Conservation (phyloP, 1,140 invertebrate genomes). For the Diorhabda elongata region DNA sequence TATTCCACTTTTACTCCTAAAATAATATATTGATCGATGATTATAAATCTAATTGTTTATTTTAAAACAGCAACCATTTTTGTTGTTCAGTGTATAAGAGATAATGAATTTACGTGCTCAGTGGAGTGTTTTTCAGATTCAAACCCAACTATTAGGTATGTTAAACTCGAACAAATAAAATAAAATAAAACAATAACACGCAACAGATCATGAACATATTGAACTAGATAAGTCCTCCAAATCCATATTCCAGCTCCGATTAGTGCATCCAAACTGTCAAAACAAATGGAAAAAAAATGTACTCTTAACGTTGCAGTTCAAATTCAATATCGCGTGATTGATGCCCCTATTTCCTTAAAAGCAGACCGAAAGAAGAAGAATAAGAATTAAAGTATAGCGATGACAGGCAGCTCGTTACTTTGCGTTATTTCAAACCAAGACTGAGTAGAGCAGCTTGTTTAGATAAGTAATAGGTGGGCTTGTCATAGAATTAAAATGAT, state of each 20-base stretch:
- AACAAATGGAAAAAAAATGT: background rate
- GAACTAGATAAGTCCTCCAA: background rate
- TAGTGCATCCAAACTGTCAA: background rate
- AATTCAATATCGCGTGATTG: slow-evolving; percentile 24
- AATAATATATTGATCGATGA: no score
- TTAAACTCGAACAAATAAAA: no score
- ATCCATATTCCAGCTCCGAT: background rate
- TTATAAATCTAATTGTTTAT: no score
- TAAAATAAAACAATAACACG: no score
- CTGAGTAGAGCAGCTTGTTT: slow-evolving; percentile 19
- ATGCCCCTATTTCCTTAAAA: slow-evolving; percentile 23
- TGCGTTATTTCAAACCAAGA: slow-evolving; percentile 17
- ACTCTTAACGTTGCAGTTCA: background rate
- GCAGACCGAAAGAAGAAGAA: slow-evolving; percentile 21
- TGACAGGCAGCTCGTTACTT: slow-evolving; percentile 25
- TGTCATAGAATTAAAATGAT: slow-evolving; percentile 26
- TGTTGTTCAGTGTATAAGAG: no score
- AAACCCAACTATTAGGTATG: no score
- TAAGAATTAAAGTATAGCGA: slow-evolving; percentile 23
- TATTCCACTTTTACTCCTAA: no score
- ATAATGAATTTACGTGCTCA: no score
- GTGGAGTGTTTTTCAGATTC: no score
- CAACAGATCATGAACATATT: no score
- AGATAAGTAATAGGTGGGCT: slow-evolving; percentile 22
- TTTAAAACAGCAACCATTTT: no score